A percentile compares a stretch with the other conserved stretches of the same genome.
Conservation (phyloP, 2,797 vertebrate genomes). For the Aulostomus chinensis region DNA sequence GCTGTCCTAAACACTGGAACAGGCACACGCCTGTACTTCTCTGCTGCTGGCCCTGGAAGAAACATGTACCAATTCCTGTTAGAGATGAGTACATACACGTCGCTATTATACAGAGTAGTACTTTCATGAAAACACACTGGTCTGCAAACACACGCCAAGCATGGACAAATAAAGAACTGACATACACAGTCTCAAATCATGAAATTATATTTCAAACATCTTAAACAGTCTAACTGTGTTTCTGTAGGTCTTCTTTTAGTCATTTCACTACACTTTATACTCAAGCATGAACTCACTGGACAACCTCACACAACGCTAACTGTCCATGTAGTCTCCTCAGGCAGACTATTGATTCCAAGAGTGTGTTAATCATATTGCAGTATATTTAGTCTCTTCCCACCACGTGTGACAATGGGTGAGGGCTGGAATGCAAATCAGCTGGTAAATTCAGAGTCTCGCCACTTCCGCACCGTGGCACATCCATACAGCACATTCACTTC, state of each 20-base stretch:
- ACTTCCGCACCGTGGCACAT: too few relatives aligned
- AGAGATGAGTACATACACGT: slow-evolving; percentile 4
- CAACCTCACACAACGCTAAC: slow-evolving; percentile 34
- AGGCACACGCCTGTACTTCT: slow-evolving; percentile 89
- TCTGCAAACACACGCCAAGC: slow-evolving; percentile 8
- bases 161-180: not conserved
- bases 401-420: too few relatives aligned
- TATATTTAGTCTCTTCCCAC: too few relatives aligned
- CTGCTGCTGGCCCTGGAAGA: slow-evolving; percentile 68
- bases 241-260: not conserved
- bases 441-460: too few relatives aligned
- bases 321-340: slow-evolving; percentile 7
- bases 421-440: too few relatives aligned
- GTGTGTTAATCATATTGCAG: too few relatives aligned
- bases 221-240: too few relatives aligned
- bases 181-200: too few relatives aligned
- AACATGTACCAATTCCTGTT: slow-evolving; percentile 5
- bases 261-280: slow-evolving; percentile 6
- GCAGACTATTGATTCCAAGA: slow-evolving; percentile 27
- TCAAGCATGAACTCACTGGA: slow-evolving; percentile 4
- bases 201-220: too few relatives aligned
- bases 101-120: not conserved
- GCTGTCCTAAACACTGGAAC: slow-evolving; percentile 86
- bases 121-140: not conserved
- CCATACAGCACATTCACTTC: too few relatives aligned